phyloP scores from a whole-genome alignment of 1,140 invertebrate species.

The Bombus affinis region DNA sequence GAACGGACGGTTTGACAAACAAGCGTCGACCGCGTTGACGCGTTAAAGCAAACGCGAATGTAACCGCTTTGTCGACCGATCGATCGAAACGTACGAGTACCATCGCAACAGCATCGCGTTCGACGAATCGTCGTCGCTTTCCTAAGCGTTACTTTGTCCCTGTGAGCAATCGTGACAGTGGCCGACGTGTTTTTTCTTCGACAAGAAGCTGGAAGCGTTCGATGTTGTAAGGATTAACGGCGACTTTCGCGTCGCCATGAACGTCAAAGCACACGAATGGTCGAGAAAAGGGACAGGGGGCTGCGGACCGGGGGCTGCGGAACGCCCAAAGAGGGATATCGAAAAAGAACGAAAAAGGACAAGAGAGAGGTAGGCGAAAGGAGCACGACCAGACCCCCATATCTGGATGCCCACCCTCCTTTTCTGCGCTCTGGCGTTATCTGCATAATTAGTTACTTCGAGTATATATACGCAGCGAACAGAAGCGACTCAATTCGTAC shows the following conservation, averaged over 20 bases:
- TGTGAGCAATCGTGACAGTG: slow-evolving; percentile 4
- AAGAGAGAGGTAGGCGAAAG: slow-evolving; percentile 45
- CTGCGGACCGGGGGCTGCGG: neutral
- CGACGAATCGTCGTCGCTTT: neutral
- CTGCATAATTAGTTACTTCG: slow-evolving; percentile 78
- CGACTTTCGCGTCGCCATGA: slow-evolving; percentile 14
- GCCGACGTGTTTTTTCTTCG: neutral
- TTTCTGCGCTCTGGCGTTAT: slow-evolving; percentile 71
- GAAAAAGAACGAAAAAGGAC: slow-evolving; percentile 53
- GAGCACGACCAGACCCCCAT: slow-evolving; percentile 65
- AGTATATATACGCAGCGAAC: slow-evolving; percentile 65
- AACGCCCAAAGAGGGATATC: slow-evolving; percentile 53
- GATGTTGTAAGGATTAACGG: slow-evolving; percentile 42
- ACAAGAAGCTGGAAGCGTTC: slow-evolving; percentile 8
- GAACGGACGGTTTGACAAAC: neutral
- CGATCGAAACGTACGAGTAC: neutral
- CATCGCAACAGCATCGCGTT: neutral
- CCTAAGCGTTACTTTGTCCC: slow-evolving; percentile 32
- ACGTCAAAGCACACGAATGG: slow-evolving; percentile 31
- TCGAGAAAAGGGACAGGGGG: neutral
- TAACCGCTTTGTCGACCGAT: neutral
- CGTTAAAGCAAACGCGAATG: slow-evolving; percentile 4
- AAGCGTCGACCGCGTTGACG: neutral
- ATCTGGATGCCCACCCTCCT: slow-evolving; percentile 68
- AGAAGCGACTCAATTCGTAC: slow-evolving; percentile 74